These are phyloP conservation scores for Branchinecta lindahli DNA, from an alignment of 1,140 invertebrate genomes.

Conservation along the genomic window DNA sequence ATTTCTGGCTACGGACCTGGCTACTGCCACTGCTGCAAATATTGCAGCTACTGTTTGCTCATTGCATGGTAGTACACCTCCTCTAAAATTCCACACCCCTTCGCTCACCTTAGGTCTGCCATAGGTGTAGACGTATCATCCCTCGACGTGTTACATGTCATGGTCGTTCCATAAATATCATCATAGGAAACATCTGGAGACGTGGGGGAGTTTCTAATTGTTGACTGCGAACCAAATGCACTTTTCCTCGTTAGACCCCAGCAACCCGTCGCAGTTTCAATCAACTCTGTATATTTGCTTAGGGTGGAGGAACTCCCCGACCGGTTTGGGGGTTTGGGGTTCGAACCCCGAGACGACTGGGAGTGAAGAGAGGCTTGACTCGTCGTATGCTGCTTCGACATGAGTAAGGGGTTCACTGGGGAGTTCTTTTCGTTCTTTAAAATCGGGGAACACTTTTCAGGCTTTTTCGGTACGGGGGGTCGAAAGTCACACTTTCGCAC, in stretches of 20 bases:
- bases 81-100: no score
- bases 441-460: background rate
- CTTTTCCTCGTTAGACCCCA: background rate
- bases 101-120: background rate
- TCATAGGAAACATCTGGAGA: background rate
- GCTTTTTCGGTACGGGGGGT: background rate
- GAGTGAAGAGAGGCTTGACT: background rate
- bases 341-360: background rate
- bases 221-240: background rate
- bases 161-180: background rate
- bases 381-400: background rate
- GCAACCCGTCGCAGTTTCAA: background rate
- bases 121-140: background rate
- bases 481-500: conserved; percentile 2
- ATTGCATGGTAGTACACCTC: no score
- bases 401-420: background rate
- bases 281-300: background rate
- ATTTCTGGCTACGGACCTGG: no score
- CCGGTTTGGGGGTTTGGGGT: background rate
- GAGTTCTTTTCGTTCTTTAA: background rate
- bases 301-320: background rate
- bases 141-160: background rate
- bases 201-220: background rate
- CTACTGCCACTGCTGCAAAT: no score
- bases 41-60: no score